A percentile compares a stretch with the other conserved stretches of the same genome.
Conservation (phyloP, 2,888 invertebrate genomes). For the Sinodicranocentrus sp. region DNA sequence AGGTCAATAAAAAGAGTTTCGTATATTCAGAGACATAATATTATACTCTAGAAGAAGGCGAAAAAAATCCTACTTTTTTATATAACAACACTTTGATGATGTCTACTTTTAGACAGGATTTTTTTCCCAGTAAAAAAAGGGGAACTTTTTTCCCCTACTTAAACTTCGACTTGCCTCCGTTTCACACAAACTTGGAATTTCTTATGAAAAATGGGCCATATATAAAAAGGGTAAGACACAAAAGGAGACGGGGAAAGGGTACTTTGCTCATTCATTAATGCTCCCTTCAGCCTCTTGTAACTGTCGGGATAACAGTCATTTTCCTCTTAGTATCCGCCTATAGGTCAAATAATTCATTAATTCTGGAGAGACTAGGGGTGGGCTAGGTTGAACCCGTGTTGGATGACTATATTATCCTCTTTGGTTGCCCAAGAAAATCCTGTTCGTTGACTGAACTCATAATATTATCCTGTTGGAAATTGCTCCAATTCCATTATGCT, state of each 20-base stretch:
- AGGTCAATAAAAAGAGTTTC: conserved; percentile 6
- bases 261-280: neutral
- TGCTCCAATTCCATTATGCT: too few species aligned
- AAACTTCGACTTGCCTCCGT: neutral
- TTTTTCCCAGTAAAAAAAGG: neutral
- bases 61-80: neutral
- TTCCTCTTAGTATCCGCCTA: too few species aligned
- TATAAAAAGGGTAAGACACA: neutral
- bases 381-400: too few species aligned
- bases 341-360: neutral
- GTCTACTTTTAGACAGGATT: neutral
- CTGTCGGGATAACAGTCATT: too few species aligned
- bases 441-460: too few species aligned
- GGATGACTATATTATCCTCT: too few species aligned
- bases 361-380: neutral
- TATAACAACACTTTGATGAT: neutral
- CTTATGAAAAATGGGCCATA: neutral
- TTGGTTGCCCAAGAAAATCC: too few species aligned
- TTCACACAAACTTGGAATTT: neutral
- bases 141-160: conserved; percentile 12
- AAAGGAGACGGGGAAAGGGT: neutral
- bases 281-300: too few species aligned
- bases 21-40: neutral
- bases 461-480: too few species aligned
- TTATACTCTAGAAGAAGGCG: neutral